These are phyloP conservation scores for Scolopax rusticola DNA, from an alignment of 2,797 vertebrate species.

Conservation along the genomic window DNA sequence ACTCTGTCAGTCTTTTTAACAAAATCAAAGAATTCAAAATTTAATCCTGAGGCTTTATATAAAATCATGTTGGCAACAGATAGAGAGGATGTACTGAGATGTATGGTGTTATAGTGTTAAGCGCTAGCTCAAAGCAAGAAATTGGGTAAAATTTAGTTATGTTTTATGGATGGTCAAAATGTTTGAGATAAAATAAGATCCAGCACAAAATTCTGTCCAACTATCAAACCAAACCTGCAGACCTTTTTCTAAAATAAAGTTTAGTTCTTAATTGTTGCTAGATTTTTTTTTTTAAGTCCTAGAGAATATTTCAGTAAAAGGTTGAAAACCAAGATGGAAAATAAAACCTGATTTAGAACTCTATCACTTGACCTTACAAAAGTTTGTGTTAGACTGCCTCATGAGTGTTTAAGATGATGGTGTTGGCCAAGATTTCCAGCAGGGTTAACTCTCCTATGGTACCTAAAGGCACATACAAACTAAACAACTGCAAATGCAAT, in stretches of 20 bases:
- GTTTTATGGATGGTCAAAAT: background rate
- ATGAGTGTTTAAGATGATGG: background rate
- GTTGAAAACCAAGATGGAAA: background rate
- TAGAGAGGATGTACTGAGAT: background rate
- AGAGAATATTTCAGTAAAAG: background rate
- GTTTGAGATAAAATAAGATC: background rate
- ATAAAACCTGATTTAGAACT: background rate
- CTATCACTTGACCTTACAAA: background rate
- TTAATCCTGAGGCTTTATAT: slow-evolving; percentile 13
- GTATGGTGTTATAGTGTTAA: background rate
- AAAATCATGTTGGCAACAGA: background rate
- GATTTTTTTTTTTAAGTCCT: background rate
- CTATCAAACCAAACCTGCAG: background rate
- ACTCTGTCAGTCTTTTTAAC: slow-evolving; percentile 15
- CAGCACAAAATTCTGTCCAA: background rate
- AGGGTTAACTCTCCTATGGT: background rate
- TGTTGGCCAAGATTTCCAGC: background rate
- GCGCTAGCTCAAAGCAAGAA: background rate
- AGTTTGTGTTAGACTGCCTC: background rate
- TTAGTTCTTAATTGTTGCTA: background rate
- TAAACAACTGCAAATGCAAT: slow-evolving; percentile 39
- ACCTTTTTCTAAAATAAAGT: background rate
- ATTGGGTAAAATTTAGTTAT: background rate
- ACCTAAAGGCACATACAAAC: background rate
- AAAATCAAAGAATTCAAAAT: slow-evolving; percentile 40